These are phyloP conservation scores for Xiphorhynchus elegans DNA, from an alignment of 2,113 vertebrate genomes.

Conservation along the genomic window DNA sequence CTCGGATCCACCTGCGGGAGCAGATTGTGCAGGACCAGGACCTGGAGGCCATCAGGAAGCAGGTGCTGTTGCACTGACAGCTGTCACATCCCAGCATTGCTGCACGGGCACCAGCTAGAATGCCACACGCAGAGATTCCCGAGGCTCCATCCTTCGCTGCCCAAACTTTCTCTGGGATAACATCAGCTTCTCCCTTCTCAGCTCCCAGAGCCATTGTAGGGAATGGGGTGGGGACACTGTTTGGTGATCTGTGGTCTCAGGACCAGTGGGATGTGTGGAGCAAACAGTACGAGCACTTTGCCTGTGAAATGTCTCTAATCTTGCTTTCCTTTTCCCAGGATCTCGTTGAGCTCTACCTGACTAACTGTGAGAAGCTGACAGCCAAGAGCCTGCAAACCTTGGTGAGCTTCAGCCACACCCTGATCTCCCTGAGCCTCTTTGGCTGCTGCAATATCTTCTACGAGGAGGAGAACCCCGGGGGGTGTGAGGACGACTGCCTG, in stretches of 20 bases:
- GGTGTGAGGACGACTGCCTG: constrained; percentile 84
- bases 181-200: neutral
- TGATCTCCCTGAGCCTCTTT: constrained; percentile 93
- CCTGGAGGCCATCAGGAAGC: constrained; percentile 92
- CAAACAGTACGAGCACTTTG: neutral
- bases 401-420: constrained; percentile 85
- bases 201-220: neutral
- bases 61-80: constrained; percentile 74
- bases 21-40: constrained; percentile 92
- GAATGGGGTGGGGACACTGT: neutral
- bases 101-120: neutral
- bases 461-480: constrained; percentile 85
- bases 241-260: neutral
- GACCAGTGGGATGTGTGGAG: neutral
- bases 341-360: constrained; percentile 93
- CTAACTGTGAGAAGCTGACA: constrained; percentile 91
- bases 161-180: neutral
- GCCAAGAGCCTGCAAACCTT: constrained; percentile 92
- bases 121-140: neutral
- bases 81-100: neutral
- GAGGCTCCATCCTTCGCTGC: neutral
- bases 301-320: neutral
- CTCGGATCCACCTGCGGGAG: constrained; percentile 89
- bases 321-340: constrained; percentile 78
- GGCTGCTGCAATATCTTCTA: constrained; percentile 93